Base-by-base conservation (phyloP, 53 echinoderm and acorn worm genomes). In the Paelopatides confundens region DNA sequence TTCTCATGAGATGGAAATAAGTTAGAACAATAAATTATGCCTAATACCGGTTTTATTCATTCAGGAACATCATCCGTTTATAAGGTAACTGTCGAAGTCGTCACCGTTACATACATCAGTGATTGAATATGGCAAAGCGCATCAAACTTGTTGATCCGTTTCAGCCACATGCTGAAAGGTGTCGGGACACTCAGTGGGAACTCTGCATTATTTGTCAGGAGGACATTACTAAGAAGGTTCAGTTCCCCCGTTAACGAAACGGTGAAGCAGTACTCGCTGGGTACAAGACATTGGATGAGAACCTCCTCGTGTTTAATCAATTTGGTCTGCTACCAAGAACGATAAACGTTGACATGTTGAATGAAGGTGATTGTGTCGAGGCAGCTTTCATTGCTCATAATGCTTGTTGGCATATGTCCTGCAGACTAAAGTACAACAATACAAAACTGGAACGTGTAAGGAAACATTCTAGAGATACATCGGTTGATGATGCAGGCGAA, bases 281-380 rank as follows among this genome's bases (percentile, higher is more conserved):
- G 11, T 87, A 74, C 63, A 76, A 71, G 10, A 62, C 76, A 76
- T 34, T 87, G 24, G 76, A 53, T 32, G 76, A 31, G 23, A 53
- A 87, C 52, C 62, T 74, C 58, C 33, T 46, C 23, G 58, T 46
- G 76, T 85, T 85, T 38, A 43, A 85, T 67, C 68, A 85, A 6
- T 48, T 85, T 31, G 86, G 68, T 67, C 46, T 35, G n/a, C 33
- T 74, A 31, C 76, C 76, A 46, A 52, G 23, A 23, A 27, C 30
- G 24, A 76, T 87, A 58, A 58, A 76, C 39, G 34, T 87, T 76
- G 49, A 76, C 4, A 28, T 15, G 51, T 17, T 87, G n/a, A 82
- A 82, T 82, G 70, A 89, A 23, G 89, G 89, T 32, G n/a, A 34
- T 82, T 46, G 82, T 69, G 18, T 89, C 0, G 82, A 66, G 31